Conservation (phyloP, 1,140 invertebrate species). For the Hylyphantes graminicola region DNA sequence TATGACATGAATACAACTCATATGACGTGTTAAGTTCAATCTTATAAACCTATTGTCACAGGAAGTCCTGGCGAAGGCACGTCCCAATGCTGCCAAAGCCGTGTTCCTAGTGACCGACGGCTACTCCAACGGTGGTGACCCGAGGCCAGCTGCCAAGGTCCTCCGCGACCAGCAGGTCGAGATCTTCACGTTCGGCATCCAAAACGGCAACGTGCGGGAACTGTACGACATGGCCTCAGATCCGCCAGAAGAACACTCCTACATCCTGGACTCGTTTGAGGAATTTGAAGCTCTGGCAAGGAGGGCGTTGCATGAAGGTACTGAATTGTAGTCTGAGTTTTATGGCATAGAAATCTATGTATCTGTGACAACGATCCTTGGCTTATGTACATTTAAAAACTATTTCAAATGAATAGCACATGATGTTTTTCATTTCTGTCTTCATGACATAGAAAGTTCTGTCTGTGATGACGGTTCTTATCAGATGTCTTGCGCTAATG, state of each 20-base stretch:
- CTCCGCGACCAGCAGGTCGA: slow-evolving; percentile 71
- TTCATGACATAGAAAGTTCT: no score
- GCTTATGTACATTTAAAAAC: no score
- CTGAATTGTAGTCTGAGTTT: neutral
- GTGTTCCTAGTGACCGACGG: slow-evolving; percentile 80
- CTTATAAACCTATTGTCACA: slow-evolving; percentile 62
- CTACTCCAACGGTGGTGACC: slow-evolving; percentile 80
- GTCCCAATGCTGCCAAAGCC: slow-evolving; percentile 73
- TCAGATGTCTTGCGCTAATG: no score
- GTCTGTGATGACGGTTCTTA: no score
- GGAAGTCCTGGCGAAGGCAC: slow-evolving; percentile 72
- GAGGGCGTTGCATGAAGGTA: slow-evolving; percentile 77
- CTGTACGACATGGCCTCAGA: slow-evolving; percentile 75
- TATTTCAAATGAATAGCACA: no score
- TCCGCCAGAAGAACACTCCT: slow-evolving; percentile 76
- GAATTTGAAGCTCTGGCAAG: slow-evolving; percentile 79
- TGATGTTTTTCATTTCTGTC: no score
- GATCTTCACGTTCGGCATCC: slow-evolving; percentile 79
- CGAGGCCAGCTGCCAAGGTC: slow-evolving; percentile 72
- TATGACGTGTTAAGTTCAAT: no score
- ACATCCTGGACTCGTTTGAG: slow-evolving; percentile 77
- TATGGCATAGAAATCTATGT: no score
- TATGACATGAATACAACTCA: no score
- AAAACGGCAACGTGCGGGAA: slow-evolving; percentile 74
- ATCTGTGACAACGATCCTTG: no score